These are phyloP conservation scores for Mythimna ferrago DNA, from an alignment of 2,888 invertebrate genomes.

Conservation along the genomic window DNA sequence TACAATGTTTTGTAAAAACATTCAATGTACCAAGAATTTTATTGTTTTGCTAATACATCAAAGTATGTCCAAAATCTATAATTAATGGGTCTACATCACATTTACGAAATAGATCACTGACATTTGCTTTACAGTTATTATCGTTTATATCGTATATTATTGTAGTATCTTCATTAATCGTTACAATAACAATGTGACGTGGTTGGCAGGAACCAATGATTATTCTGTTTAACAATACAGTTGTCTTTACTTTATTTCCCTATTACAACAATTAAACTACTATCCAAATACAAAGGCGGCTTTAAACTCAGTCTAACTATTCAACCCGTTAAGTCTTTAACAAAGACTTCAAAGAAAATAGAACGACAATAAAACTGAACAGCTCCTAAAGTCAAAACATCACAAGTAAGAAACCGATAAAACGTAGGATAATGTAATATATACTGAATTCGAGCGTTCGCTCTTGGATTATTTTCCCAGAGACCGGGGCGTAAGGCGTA, in stretches of 20 bases:
- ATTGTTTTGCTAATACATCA: not conserved
- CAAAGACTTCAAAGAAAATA: constrained; percentile 36
- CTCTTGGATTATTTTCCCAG: constrained; percentile 56
- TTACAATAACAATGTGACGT: not conserved
- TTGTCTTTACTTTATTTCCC: not conserved
- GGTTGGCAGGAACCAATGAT: not conserved
- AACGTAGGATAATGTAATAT: constrained; percentile 60
- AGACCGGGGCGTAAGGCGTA: constrained; percentile 60
- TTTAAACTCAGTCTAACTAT: not conserved
- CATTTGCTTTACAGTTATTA: not conserved
- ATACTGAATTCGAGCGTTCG: constrained; percentile 52
- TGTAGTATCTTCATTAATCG: not conserved
- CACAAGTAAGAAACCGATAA: constrained; percentile 37
- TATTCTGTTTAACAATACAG: not conserved
- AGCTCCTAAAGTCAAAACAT: constrained; percentile 29
- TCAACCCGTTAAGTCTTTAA: constrained; percentile 8
- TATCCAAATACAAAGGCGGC: not conserved
- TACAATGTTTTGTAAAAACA: not conserved
- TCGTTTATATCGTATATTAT: not conserved
- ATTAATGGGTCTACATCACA: not conserved
- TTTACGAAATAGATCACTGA: not conserved
- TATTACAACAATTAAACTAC: constrained; percentile 1
- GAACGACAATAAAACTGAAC: constrained; percentile 32
- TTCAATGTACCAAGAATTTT: not conserved
- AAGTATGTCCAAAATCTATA: not conserved